phyloP scores from a whole-genome alignment of 2,113 vertebrate species.

The Probosciger aterrimus region DNA sequence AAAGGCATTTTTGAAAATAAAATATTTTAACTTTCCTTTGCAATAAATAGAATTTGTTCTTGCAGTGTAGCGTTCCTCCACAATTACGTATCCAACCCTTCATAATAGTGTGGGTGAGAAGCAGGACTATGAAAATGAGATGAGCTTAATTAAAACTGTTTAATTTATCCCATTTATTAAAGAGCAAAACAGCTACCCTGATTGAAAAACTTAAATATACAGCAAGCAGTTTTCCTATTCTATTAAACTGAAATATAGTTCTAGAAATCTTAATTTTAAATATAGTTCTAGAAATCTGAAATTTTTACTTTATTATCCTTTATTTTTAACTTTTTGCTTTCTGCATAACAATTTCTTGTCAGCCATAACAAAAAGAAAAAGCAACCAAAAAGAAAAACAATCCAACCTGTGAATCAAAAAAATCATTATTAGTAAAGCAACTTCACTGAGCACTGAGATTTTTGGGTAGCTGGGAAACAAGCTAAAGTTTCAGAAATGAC shows the following conservation, averaged over 20 bases:
- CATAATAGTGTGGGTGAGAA: slow-evolving; percentile 20
- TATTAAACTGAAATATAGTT: not conserved
- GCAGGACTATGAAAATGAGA: slow-evolving; percentile 38
- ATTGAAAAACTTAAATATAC: not conserved
- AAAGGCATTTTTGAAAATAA: not conserved
- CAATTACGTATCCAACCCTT: slow-evolving; percentile 21
- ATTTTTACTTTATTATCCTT: not conserved
- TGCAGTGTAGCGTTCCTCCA: not conserved
- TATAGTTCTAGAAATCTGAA: not conserved
- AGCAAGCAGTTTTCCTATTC: not conserved
- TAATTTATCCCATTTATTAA: not conserved
- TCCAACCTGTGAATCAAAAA: not conserved
- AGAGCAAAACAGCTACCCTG: not conserved
- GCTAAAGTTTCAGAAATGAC: not conserved
- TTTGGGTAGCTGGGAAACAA: not conserved
- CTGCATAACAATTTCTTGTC: not conserved
- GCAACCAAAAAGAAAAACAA: not conserved
- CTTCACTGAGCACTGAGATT: not conserved
- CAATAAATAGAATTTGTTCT: slow-evolving; percentile 21
- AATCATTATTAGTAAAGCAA: not conserved
- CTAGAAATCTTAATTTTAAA: not conserved
- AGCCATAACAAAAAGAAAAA: not conserved
- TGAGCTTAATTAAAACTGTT: slow-evolving; percentile 42
- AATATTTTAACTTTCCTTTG: not conserved
- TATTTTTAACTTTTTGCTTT: not conserved